Evolutionary conservation across 2,888 invertebrate species (phyloP), one percentile per base, ranked within the genome.

Genomic region (Prionchulus punctatus): DNA sequence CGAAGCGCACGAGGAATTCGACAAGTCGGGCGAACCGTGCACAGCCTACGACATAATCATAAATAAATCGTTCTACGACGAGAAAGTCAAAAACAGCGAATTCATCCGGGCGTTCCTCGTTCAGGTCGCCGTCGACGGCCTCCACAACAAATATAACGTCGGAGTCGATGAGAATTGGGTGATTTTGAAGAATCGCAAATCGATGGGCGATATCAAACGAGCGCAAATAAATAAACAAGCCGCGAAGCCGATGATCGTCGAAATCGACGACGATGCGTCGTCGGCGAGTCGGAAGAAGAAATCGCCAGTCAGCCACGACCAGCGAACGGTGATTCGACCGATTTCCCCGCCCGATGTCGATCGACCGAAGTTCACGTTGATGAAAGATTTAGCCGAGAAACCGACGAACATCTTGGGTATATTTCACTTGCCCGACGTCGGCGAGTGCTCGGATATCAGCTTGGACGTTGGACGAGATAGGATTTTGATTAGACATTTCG

Each of bases 41-140:
- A 80, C 80, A 57, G 85, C 81, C 0, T 86, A 84, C 68, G 90
- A 91, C 72, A 80, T 91, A 30, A 85, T 86, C 1, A 79, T 91
- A 31, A 84, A 86, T 72, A 79, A 84, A 1, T 73, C 75, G 1
- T 90, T 88, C 67, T 82, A 83, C 66, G 76, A 78, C 30, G 87
- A 86, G 77, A 3, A 25, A 2, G 80, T 86, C 58, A 77, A 81
- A 66, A 78, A 76, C 2, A 82, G 81, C 60, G 75, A 80, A 57
- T 72, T 82, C 0, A 87, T 89, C 64, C 80, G 81, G 69, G 79
- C 82, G 60, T 90, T 90, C 68, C 82, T 89, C 59, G 73, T 87
- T 50, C 81, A 83, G 15, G 80, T 88, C 1, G 81, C 83, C 2
- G 80, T 86, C 66, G 86, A 88, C 69, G 89, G 81, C 0, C 65